Base-by-base conservation (phyloP, 2,113 vertebrate species). In the Eulemur macaco region DNA sequence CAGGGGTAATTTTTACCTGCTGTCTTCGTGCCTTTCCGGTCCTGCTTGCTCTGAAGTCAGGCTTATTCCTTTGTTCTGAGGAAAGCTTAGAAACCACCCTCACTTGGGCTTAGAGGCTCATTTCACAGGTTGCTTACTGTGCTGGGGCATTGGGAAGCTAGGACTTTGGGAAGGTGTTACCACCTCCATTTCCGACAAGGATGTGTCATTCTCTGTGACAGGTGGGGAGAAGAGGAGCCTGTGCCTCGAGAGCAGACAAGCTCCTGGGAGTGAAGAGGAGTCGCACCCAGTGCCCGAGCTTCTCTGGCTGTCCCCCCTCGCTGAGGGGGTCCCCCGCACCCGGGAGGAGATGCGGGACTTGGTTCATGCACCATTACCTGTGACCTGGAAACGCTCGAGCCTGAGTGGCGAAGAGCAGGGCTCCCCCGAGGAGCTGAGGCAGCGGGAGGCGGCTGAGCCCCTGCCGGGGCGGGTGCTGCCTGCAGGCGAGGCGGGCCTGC, bases 351-450 rank as follows among this genome's bases (percentile, higher is more conserved):
- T 97, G 96, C 98, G 99, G n/a, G 99, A 99, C 92, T 96, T 99
- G 95, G 99, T 99, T 80, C 99, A 99, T 0, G 98, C 99, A 0
- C 99, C 99, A 0, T 96, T 99, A 58, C 99, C 99, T 0, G 98
- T 99, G 4, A 99, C 99, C 0, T 99, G 99, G 99, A 99, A 99
- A 39, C 99, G 99, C 64, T 99, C 99, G 0, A 99, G 99, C 13
- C 98, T 99, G 74, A 99, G 99, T n/a, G 98, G 64, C 0, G 99
- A 99, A 86, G 99, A 99, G 52, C 98, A 98, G 37, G 93, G 98
- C 0, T 97, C 83, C 34, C 96, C 98, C 0, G 99, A 99, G 80
- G 99, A 99, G 31, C 96, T 98, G 0, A 98, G 98, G 93, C 98
- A 98, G 20, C 96, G 97, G 76, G 98, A 98, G 0, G 34, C 95